Conservation (phyloP, 2,797 vertebrate genomes). For the Vespertilio murinus region DNA sequence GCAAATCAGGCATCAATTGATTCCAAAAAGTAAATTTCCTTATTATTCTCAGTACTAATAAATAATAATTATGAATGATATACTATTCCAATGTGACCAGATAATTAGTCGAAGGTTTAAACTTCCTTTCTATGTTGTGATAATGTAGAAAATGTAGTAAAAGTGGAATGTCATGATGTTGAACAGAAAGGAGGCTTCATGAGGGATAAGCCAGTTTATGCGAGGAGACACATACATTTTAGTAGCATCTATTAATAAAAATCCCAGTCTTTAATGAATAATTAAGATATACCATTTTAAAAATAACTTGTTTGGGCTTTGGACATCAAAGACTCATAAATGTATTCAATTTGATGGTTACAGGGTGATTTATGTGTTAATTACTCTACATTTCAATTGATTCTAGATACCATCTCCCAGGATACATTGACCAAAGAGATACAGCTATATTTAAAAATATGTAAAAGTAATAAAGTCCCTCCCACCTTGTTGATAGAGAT, state of each 20-base stretch:
- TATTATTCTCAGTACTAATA: not conserved
- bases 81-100: not conserved
- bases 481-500: not conserved
- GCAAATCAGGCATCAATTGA: not conserved
- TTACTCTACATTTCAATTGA: slow-evolving; percentile 40
- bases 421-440: slow-evolving; percentile 22
- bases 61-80: not conserved
- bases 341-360: slow-evolving; percentile 48
- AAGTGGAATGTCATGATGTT: not conserved
- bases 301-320: slow-evolving; percentile 45
- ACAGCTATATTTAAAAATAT: slow-evolving; percentile 24
- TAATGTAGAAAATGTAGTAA: not conserved
- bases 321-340: slow-evolving; percentile 48
- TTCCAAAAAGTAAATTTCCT: not conserved
- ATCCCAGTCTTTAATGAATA: slow-evolving; percentile 39
- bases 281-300: slow-evolving; percentile 19
- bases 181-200: not conserved
- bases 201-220: not conserved
- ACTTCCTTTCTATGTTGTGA: not conserved
- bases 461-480: slow-evolving; percentile 24
- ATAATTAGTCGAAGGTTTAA: slow-evolving; percentile 5
- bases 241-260: slow-evolving; percentile 25
- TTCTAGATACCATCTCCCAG: not conserved
- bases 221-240: slow-evolving; percentile 1
- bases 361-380: slow-evolving; percentile 44